Evolutionary conservation across 2,888 invertebrate genomes (phyloP).

Genomic region (Torymus aiolomorphi): DNA sequence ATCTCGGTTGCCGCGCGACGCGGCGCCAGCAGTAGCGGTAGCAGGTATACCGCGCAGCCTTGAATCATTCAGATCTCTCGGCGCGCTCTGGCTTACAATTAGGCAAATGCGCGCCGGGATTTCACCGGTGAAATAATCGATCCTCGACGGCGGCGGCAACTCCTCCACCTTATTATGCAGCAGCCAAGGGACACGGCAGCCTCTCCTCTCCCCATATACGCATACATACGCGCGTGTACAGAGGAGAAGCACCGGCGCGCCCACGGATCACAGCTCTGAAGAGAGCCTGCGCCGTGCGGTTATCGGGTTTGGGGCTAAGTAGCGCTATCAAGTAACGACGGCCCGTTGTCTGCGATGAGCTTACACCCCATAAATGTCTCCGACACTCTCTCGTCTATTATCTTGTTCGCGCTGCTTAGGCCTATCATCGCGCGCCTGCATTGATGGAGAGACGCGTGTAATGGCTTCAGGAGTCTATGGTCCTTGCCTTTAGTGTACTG

Average conservation of each 20-base stretch:
- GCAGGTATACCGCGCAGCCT: not conserved
- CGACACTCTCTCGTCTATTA: constrained; percentile 18
- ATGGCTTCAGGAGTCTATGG: too few species aligned
- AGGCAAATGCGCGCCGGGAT: constrained; percentile 34
- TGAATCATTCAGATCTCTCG: constrained; percentile 33
- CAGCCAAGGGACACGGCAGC: too few species aligned
- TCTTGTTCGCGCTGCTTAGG: constrained; percentile 26
- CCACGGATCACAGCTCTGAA: too few species aligned
- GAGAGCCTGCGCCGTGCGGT: not conserved
- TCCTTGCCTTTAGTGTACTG: too few species aligned
- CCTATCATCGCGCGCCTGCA: not conserved
- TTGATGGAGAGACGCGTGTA: too few species aligned
- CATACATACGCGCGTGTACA: too few species aligned
- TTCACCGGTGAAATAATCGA: constrained; percentile 29
- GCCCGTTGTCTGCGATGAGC: constrained; percentile 59
- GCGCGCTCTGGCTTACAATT: constrained; percentile 26
- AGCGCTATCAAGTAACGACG: constrained; percentile 41
- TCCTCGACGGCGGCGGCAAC: not conserved
- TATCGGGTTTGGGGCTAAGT: constrained; percentile 18
- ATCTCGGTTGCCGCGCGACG: constrained; percentile 10
- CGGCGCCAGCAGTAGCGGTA: not conserved
- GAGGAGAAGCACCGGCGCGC: too few species aligned
- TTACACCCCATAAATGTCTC: constrained; percentile 64
- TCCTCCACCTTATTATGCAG: constrained; percentile 7
- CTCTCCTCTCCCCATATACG: too few species aligned